Evolutionary conservation across 2,888 invertebrate genomes (phyloP).

Genomic region (Troglohyphantes excavatus): DNA sequence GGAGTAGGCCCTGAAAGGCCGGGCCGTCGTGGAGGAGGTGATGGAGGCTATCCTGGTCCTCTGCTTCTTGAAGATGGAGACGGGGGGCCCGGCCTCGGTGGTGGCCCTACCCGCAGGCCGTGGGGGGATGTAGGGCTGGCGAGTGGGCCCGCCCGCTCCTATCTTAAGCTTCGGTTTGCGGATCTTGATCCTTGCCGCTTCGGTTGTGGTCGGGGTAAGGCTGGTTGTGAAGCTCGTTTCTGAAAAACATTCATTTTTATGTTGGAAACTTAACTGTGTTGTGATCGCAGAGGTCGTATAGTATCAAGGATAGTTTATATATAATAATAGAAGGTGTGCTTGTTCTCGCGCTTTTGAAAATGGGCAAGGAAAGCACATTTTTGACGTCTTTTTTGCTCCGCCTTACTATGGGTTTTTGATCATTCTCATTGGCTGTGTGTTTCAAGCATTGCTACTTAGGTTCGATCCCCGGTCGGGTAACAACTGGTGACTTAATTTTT

Average conservation of each 20-base stretch:
- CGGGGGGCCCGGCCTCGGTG: slow-evolving; percentile 33
- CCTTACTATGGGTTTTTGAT: too few relatives aligned
- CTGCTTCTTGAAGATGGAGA: slow-evolving; percentile 59
- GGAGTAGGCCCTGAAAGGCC: slow-evolving; percentile 8
- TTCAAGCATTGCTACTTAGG: too few relatives aligned
- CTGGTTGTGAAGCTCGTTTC: not conserved
- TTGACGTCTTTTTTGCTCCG: too few relatives aligned
- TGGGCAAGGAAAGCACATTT: too few relatives aligned
- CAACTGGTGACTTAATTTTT: too few relatives aligned
- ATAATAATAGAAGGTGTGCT: too few relatives aligned
- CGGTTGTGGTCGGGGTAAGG: slow-evolving; percentile 18
- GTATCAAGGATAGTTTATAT: too few relatives aligned
- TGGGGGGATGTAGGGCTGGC: slow-evolving; percentile 4
- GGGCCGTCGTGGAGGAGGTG: slow-evolving; percentile 62
- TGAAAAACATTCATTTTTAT: not conserved
- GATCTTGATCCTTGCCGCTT: not conserved
- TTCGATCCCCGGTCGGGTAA: too few relatives aligned
- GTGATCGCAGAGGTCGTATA: not conserved
- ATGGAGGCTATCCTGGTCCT: slow-evolving; percentile 39
- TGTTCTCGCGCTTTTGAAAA: too few relatives aligned
- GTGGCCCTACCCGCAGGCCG: not conserved
- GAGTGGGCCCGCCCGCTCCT: not conserved
- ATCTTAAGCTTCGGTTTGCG: slow-evolving; percentile 50
- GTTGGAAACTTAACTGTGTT: too few relatives aligned
- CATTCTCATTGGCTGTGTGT: too few relatives aligned